phyloP scores from a whole-genome alignment of 2,888 invertebrate species.

The Caenorhabditis panamensis region DNA sequence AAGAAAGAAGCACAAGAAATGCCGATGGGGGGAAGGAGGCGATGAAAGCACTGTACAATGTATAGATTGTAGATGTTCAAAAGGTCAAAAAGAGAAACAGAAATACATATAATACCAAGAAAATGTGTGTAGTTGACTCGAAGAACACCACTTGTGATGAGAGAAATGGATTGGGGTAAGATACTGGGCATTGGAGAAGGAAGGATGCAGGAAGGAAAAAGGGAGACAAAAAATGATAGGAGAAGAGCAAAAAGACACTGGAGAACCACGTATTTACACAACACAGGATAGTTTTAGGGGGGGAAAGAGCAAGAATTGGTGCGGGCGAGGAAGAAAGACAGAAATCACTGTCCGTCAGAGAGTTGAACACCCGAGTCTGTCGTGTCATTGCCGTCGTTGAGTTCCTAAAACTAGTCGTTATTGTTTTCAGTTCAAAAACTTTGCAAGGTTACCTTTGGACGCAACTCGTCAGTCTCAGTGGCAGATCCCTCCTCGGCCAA shows the following conservation, averaged over 20 bases:
- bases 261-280: slow-evolving; percentile 63
- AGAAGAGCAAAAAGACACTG: slow-evolving; percentile 13
- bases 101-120: slow-evolving; percentile 48
- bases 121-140: slow-evolving; percentile 43
- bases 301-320: slow-evolving; percentile 9
- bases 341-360: slow-evolving; percentile 59
- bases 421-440: background rate
- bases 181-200: slow-evolving; percentile 43
- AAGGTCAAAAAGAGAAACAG: too few relatives aligned
- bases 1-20: too few relatives aligned
- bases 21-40: slow-evolving; percentile 16
- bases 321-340: background rate
- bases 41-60: slow-evolving; percentile 59
- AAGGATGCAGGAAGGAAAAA: too few relatives aligned
- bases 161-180: slow-evolving; percentile 25
- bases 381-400: slow-evolving; percentile 73
- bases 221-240: slow-evolving; percentile 3
- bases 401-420: slow-evolving; percentile 54
- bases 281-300: slow-evolving; percentile 53
- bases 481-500: slow-evolving; percentile 63
- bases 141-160: slow-evolving; percentile 22
- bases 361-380: slow-evolving; percentile 70
- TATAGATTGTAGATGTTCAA: slow-evolving; percentile 9
- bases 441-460: slow-evolving; percentile 50
- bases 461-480: slow-evolving; percentile 63